A percentile compares a stretch with the other conserved stretches of the same genome.
Evolutionary conservation across 1,140 invertebrate species (phyloP).

Genomic region (Drosophila truncata): DNA sequence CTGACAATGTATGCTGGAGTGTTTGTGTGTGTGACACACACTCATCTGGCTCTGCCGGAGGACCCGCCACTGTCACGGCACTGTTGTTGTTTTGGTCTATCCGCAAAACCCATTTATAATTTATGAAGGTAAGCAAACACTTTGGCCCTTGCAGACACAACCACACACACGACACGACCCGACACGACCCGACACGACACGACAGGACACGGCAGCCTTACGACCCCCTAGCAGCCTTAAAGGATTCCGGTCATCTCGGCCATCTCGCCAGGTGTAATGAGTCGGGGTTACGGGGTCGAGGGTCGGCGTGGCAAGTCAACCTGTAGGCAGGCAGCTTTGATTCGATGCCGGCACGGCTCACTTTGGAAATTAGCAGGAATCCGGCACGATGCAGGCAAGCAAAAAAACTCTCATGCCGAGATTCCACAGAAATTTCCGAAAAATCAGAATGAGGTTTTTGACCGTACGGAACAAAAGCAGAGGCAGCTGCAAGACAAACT

Average conservation of each 20-base stretch:
- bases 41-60: conserved; percentile 14
- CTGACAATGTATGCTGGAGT: conserved; percentile 33
- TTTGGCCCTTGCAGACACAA: conserved; percentile 41
- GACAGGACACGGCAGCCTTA: conserved; percentile 26
- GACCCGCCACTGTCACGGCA: conserved; percentile 10
- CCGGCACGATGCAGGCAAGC: conserved; percentile 37
- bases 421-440: conserved; percentile 44
- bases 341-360: conserved; percentile 38
- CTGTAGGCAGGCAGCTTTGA: conserved; percentile 51
- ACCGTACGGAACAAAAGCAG: conserved; percentile 38
- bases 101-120: conserved; percentile 74
- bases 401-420: conserved; percentile 25
- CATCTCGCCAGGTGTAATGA: conserved; percentile 35
- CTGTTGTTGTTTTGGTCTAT: conserved; percentile 55
- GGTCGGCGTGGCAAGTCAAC: conserved; percentile 42
- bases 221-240: conserved; percentile 54
- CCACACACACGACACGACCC: conserved; percentile 34
- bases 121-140: conserved; percentile 83
- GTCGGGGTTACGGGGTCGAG: conserved; percentile 14
- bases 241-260: conserved; percentile 48
- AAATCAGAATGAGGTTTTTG: conserved; percentile 48
- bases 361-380: conserved; percentile 65
- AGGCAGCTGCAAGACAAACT: conserved; percentile 58
- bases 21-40: conserved; percentile 34
- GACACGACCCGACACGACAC: conserved; percentile 15